These are phyloP conservation scores for Pongo pygmaeus DNA, from an alignment of 2,113 vertebrate species.

Conservation along the genomic window DNA sequence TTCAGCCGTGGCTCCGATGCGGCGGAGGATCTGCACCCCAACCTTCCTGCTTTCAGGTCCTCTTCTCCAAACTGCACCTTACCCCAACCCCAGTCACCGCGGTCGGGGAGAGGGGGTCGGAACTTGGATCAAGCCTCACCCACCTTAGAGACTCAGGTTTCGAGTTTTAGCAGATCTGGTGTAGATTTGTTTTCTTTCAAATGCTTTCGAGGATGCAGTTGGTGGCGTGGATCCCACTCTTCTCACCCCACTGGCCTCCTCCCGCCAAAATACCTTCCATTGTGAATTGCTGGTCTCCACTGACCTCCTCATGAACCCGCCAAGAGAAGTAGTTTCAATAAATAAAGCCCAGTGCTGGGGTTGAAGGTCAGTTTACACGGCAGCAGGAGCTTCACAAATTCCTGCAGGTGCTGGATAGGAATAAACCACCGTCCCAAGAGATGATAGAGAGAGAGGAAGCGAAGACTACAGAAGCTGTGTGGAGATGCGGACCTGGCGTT, in stretches of 20 bases:
- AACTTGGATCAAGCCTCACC: neutral
- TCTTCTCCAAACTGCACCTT: neutral
- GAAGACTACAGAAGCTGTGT: neutral
- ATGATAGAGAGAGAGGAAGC: neutral
- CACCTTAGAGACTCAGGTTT: neutral
- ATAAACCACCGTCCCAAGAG: neutral
- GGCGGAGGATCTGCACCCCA: fast-evolving
- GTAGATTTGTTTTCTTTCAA: constrained; percentile 12
- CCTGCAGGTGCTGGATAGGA: constrained; percentile 41
- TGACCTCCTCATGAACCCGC: constrained; percentile 31
- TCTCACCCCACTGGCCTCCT: neutral
- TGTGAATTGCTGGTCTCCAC: constrained; percentile 27
- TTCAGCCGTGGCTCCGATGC: neutral
- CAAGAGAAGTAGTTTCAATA: constrained; percentile 62
- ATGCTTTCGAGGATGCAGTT: neutral
- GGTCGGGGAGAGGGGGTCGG: fast-evolving
- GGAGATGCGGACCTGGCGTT: neutral
- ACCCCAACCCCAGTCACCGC: fast-evolving
- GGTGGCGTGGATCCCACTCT: neutral
- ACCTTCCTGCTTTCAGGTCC: neutral
- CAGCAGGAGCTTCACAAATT: constrained; percentile 39
- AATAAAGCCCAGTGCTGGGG: constrained; percentile 47
- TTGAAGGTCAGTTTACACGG: constrained; percentile 69
- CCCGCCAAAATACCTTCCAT: constrained; percentile 13
- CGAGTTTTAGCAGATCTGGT: neutral